Evolutionary conservation across 2,888 invertebrate species (phyloP).

Genomic region (Marasmarcha lunaedactyla): DNA sequence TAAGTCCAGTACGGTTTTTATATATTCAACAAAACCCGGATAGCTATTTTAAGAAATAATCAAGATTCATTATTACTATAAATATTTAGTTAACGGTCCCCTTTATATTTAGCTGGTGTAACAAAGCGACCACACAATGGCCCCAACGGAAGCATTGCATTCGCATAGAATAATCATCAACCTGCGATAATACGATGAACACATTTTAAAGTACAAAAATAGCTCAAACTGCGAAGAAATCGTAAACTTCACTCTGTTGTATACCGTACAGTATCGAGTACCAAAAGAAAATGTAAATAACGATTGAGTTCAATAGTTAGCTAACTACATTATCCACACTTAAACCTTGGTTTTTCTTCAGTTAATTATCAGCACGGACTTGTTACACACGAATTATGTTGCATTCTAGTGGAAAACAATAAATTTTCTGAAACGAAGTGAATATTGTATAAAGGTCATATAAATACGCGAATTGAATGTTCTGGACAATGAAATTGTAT

Average conservation of each 20-base stretch:
- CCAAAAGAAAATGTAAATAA: slow-evolving; percentile 65
- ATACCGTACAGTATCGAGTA: slow-evolving; percentile 40
- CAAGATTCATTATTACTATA: too few relatives aligned
- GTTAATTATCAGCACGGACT: slow-evolving; percentile 40
- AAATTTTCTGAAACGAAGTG: neutral
- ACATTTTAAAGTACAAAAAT: neutral
- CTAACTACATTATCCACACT: slow-evolving; percentile 39
- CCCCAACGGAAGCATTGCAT: slow-evolving; percentile 42
- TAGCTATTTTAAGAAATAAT: too few relatives aligned
- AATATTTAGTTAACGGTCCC: slow-evolving; percentile 1
- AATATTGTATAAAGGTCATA: too few relatives aligned
- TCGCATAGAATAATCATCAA: slow-evolving; percentile 43
- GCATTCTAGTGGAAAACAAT: slow-evolving; percentile 1
- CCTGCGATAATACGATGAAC: neutral
- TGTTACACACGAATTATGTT: slow-evolving; percentile 32
- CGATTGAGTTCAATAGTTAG: slow-evolving; percentile 30
- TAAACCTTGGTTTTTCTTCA: slow-evolving; percentile 57
- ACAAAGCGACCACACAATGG: slow-evolving; percentile 21
- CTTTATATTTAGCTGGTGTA: slow-evolving; percentile 20
- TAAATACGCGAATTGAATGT: too few relatives aligned
- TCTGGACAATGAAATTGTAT: neutral
- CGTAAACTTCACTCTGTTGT: slow-evolving; percentile 7
- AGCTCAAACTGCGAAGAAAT: neutral
- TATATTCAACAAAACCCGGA: too few relatives aligned
- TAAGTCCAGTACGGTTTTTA: too few relatives aligned